A percentile compares a stretch with the other conserved stretches of the same genome.
Evolutionary conservation across 1,140 invertebrate species (phyloP).

Genomic region (Eriosoma lanigerum): DNA sequence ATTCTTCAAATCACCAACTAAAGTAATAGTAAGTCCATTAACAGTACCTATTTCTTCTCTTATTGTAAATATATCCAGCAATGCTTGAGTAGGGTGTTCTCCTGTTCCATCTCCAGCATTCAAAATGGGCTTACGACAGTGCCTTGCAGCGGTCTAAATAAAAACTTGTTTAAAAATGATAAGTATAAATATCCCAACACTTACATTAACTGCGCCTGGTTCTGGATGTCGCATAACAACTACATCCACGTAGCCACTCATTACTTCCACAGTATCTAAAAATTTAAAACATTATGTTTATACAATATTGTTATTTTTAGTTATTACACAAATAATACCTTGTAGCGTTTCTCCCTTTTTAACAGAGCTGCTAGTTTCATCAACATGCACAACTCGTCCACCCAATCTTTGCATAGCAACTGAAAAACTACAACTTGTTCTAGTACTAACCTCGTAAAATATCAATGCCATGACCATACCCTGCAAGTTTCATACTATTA

Average conservation of each 20-base stretch:
- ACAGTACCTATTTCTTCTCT: conserved; percentile 98
- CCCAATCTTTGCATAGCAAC: conserved; percentile 95
- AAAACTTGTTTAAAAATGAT: conserved; percentile 30
- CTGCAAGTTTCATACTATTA: conserved; percentile 57
- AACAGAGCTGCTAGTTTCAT: conserved; percentile 85
- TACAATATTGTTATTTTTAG: conserved; percentile 16
- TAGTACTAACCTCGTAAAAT: conserved; percentile 96
- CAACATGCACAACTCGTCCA: conserved; percentile 85
- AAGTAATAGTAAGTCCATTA: conserved; percentile 89
- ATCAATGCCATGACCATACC: conserved; percentile 94
- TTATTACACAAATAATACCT: conserved; percentile 60
- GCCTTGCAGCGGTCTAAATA: conserved; percentile 74
- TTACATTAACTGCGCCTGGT: conserved; percentile 86
- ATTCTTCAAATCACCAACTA: conserved; percentile 96
- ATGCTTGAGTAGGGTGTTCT: conserved; percentile 97
- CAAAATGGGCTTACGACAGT: conserved; percentile 85
- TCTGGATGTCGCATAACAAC: conserved; percentile 92
- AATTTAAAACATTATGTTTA: conserved; percentile 26
- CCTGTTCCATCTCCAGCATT: conserved; percentile 98
- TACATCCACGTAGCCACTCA: conserved; percentile 87
- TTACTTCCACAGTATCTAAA: conserved; percentile 76
- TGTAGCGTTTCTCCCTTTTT: conserved; percentile 96
- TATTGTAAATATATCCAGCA: conserved; percentile 97
- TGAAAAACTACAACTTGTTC: conserved; percentile 93
- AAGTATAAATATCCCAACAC: conserved; percentile 56